Percentiles rank a stretch among this genome's conserved stretches.
These are phyloP conservation scores for Eidolon helvum DNA, from an alignment of 2,113 vertebrate species.

Conservation along the genomic window DNA sequence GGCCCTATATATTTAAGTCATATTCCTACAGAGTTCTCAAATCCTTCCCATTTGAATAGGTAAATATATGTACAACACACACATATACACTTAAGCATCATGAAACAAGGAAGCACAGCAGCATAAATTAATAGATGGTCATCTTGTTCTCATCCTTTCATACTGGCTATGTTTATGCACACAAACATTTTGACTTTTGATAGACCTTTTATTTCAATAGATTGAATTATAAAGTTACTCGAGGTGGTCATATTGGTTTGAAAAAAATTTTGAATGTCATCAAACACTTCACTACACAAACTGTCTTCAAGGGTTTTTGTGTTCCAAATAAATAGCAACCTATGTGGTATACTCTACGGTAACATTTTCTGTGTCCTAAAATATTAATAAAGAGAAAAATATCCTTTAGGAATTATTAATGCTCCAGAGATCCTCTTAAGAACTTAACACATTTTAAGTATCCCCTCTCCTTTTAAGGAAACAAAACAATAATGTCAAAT, in stretches of 20 bases:
- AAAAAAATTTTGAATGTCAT: not conserved
- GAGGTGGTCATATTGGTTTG: not conserved
- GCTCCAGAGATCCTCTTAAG: not conserved
- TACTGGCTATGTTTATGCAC: not conserved
- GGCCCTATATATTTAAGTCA: not conserved
- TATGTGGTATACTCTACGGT: not conserved
- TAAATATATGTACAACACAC: not conserved
- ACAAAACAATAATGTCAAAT: not conserved
- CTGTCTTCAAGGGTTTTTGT: not conserved
- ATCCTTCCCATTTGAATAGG: not conserved
- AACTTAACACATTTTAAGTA: conserved; percentile 1
- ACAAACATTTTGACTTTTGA: conserved; percentile 6
- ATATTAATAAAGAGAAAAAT: conserved; percentile 2
- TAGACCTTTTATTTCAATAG: not conserved
- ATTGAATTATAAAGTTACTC: not conserved
- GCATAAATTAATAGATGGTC: not conserved
- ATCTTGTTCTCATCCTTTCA: not conserved
- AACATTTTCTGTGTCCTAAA: not conserved
- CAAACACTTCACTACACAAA: not conserved
- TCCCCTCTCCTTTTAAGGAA: not conserved
- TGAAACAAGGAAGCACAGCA: not conserved
- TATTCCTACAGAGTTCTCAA: not conserved
- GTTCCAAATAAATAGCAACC: not conserved
- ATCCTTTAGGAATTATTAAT: not conserved
- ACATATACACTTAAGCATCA: not conserved